These are phyloP conservation scores for Drosophila neotestacea DNA, from an alignment of 2,888 invertebrate genomes.

Conservation along the genomic window DNA sequence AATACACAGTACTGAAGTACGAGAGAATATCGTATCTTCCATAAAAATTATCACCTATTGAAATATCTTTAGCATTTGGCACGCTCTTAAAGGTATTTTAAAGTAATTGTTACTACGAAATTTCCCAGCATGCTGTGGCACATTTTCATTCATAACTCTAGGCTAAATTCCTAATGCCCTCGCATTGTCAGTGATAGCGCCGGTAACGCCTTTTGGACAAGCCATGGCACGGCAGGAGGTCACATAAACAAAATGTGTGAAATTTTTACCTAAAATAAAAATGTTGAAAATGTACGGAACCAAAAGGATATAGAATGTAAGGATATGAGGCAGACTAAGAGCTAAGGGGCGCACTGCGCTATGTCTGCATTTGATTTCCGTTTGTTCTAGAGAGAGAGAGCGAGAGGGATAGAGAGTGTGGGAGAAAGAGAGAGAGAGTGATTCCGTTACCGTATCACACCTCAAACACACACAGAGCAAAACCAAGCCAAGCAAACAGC, in stretches of 20 bases:
- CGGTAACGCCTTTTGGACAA: constrained; percentile 67
- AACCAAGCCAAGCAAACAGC: constrained; percentile 22
- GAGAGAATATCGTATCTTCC: neutral
- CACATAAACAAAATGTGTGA: constrained; percentile 76
- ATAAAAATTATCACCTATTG: neutral
- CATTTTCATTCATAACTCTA: constrained; percentile 55
- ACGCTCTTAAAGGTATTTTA: constrained; percentile 26
- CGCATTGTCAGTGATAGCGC: constrained; percentile 58
- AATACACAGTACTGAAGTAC: neutral
- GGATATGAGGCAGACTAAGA: constrained; percentile 16
- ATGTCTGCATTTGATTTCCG: constrained; percentile 80
- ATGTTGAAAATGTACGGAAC: constrained; percentile 61
- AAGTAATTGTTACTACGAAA: constrained; percentile 8
- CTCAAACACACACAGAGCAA: constrained; percentile 44
- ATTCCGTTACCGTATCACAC: constrained; percentile 67
- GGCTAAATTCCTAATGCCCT: constrained; percentile 43
- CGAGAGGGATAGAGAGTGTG: neutral
- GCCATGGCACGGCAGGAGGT: constrained; percentile 60
- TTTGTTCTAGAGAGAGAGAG: constrained; percentile 45
- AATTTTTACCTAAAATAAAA: constrained; percentile 79
- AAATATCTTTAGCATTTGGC: constrained; percentile 6
- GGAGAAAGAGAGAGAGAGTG: constrained; percentile 18
- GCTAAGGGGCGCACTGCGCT: constrained; percentile 31
- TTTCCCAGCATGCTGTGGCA: neutral
- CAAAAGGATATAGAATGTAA: constrained; percentile 19